Percentiles rank a stretch among this genome's conserved stretches.
These are phyloP conservation scores for Sialis fuliginosa DNA, from an alignment of 2,888 invertebrate genomes.

Conservation along the genomic window DNA sequence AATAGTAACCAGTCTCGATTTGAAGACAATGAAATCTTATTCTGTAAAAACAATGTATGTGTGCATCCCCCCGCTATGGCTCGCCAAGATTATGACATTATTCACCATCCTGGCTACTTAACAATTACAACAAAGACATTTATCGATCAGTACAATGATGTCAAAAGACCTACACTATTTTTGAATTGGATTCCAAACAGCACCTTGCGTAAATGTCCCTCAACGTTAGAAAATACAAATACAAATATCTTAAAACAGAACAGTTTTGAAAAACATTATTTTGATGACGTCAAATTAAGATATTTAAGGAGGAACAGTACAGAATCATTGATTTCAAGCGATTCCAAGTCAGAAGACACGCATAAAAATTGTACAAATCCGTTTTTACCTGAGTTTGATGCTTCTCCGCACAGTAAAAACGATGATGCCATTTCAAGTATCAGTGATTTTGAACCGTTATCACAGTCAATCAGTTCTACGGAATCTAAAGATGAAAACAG, in stretches of 20 bases:
- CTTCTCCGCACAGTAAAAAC: slow-evolving; percentile 9
- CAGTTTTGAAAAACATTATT: slow-evolving; percentile 8
- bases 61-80: slow-evolving; percentile 83
- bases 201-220: slow-evolving; percentile 71
- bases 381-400: slow-evolving; percentile 23
- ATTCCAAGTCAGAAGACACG: slow-evolving; percentile 1
- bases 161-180: slow-evolving; percentile 63
- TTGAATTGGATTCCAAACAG: slow-evolving; percentile 92
- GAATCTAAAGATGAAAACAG: slow-evolving; percentile 18
- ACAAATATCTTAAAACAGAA: slow-evolving; percentile 25
- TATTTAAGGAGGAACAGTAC: slow-evolving; percentile 3
- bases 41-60: slow-evolving; percentile 93
- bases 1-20: slow-evolving; percentile 39
- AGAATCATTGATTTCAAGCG: slow-evolving; percentile 4
- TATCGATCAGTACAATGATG: slow-evolving; percentile 57
- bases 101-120: slow-evolving; percentile 85
- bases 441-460: slow-evolving; percentile 7
- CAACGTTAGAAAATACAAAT: slow-evolving; percentile 43
- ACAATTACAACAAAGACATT: slow-evolving; percentile 74
- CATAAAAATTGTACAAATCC: slow-evolving; percentile 24
- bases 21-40: slow-evolving; percentile 70
- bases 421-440: slow-evolving; percentile 8
- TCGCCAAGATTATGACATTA: slow-evolving; percentile 62
- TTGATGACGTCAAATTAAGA: slow-evolving; percentile 3
- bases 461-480: slow-evolving; percentile 22